Conservation (phyloP, 2,888 invertebrate genomes). For the Callyntrura guangdongensis region DNA sequence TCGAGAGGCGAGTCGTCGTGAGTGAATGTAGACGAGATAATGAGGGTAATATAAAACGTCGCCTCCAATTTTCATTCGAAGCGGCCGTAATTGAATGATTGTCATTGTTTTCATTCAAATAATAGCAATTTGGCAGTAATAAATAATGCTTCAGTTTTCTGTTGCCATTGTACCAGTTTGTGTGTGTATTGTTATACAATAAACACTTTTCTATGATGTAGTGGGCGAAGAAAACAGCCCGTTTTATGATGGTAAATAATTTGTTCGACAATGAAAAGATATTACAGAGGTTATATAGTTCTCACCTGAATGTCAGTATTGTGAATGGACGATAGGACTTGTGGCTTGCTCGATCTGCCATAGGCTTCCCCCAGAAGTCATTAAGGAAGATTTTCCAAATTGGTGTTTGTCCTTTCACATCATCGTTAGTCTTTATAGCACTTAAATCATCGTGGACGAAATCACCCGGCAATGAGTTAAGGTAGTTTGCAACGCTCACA, state of each 20-base stretch:
- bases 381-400: slow-evolving; percentile 90
- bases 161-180: not conserved
- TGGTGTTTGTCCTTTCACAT: slow-evolving; percentile 91
- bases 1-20: slow-evolving; percentile 14
- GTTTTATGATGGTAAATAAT: not conserved
- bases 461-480: slow-evolving; percentile 92
- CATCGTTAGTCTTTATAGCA: slow-evolving; percentile 93
- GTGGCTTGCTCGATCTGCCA: slow-evolving; percentile 93
- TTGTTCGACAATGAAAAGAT: not conserved
- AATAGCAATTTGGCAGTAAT: slow-evolving; percentile 30
- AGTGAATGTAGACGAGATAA: slow-evolving; percentile 49
- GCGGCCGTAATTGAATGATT: slow-evolving; percentile 54
- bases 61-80: slow-evolving; percentile 49
- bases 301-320: slow-evolving; percentile 94
- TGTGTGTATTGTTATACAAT: not conserved
- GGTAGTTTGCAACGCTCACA: slow-evolving; percentile 90
- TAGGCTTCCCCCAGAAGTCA: slow-evolving; percentile 96
- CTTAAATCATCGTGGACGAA: slow-evolving; percentile 96
- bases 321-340: slow-evolving; percentile 95
- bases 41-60: slow-evolving; percentile 54
- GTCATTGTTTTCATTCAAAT: slow-evolving; percentile 19
- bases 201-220: not conserved
- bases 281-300: slow-evolving; percentile 78
- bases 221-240: not conserved
- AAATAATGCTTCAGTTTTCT: slow-evolving; percentile 12